Conservation (phyloP, 2,113 vertebrate genomes). For the Pachycephala philippinensis region DNA sequence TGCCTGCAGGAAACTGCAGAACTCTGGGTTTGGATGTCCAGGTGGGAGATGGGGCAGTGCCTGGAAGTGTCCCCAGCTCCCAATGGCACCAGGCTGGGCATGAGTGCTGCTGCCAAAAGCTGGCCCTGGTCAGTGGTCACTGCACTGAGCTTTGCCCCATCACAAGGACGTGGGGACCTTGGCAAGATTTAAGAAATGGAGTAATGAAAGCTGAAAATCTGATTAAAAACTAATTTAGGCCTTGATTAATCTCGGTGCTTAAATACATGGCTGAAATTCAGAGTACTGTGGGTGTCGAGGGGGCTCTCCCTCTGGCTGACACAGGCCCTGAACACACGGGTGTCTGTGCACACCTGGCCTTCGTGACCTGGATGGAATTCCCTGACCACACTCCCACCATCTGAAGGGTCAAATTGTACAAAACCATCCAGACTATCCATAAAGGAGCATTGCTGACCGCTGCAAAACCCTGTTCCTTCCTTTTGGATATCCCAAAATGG, state of each 20-base stretch:
- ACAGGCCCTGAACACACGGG: background rate
- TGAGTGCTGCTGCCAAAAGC: background rate
- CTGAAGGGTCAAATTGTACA: background rate
- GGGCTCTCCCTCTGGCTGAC: background rate
- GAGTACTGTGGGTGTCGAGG: fast-evolving
- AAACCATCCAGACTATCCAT: background rate
- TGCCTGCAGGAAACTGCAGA: background rate
- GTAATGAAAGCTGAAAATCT: background rate
- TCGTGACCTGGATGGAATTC: fast-evolving
- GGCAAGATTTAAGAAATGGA: background rate
- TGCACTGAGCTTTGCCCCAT: background rate
- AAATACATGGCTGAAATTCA: background rate
- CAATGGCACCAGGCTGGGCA: fast-evolving
- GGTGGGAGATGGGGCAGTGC: fast-evolving
- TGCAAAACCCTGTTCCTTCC: background rate
- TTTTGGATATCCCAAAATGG: background rate
- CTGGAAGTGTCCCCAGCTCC: background rate
- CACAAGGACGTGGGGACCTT: background rate
- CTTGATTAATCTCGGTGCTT: background rate
- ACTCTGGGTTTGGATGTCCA: background rate
- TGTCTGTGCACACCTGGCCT: background rate
- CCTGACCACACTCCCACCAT: background rate
- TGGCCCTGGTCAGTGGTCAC: background rate
- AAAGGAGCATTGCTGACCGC: background rate
- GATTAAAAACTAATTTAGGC: background rate